phyloP scores from a whole-genome alignment of 2,113 vertebrate species.

The Odocoileus virginianus region DNA sequence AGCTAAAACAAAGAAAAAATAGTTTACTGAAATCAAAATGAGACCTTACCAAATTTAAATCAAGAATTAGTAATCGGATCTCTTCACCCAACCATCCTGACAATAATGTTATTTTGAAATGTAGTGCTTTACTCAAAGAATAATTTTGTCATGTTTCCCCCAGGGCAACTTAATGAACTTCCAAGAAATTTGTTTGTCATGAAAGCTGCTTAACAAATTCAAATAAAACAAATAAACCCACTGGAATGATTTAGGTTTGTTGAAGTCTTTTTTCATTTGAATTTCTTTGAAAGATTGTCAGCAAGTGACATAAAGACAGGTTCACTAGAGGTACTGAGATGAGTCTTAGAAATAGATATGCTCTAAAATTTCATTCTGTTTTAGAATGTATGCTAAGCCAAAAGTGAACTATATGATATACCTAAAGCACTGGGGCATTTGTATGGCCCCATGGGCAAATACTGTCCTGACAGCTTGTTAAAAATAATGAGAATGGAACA shows the following conservation, averaged over 20 bases:
- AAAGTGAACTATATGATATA: neutral
- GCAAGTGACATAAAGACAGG: constrained; percentile 14
- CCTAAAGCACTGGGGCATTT: neutral
- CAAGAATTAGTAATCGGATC: neutral
- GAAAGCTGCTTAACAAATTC: neutral
- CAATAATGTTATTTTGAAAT: neutral
- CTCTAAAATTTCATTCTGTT: neutral
- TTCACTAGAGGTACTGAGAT: neutral
- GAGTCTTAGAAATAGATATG: neutral
- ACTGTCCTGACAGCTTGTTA: neutral
- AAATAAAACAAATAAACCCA: neutral
- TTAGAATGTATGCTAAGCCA: neutral
- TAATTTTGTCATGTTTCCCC: neutral
- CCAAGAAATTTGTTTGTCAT: neutral
- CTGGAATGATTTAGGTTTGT: neutral
- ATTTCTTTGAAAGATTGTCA: constrained; percentile 13
- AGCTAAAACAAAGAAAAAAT: neutral
- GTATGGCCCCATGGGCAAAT: neutral
- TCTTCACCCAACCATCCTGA: neutral
- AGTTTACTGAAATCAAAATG: neutral
- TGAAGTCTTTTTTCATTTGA: neutral
- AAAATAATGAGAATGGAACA: constrained; percentile 42
- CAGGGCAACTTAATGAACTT: neutral
- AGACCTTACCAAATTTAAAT: neutral
- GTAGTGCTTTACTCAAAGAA: neutral